Conservation (phyloP, 2,113 vertebrate genomes). For the Dinomys branickii region DNA sequence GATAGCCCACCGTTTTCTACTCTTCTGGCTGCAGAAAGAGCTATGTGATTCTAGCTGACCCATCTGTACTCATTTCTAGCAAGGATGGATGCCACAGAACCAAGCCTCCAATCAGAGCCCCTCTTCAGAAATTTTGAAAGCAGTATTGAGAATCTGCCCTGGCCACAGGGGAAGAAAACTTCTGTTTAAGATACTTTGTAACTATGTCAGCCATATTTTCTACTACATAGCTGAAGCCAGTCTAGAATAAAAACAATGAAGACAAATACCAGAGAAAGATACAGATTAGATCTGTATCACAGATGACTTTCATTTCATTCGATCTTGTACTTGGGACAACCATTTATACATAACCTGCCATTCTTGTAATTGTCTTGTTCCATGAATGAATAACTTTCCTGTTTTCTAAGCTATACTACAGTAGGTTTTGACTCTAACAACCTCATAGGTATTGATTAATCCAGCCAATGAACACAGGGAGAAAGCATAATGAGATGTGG, state of each 20-base stretch:
- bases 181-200: not conserved
- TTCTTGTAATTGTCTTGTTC: not conserved
- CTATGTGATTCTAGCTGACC: not conserved
- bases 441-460: not conserved
- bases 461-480: fast-evolving
- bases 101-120: not conserved
- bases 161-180: not conserved
- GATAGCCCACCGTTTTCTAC: not conserved
- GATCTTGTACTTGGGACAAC: not conserved
- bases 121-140: not conserved
- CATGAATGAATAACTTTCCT: not conserved
- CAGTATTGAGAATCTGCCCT: not conserved
- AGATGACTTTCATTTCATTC: not conserved
- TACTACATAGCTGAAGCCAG: not conserved
- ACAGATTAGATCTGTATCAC: not conserved
- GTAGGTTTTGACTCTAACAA: not conserved
- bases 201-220: not conserved
- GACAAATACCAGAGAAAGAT: not conserved
- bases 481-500: no score
- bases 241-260: not conserved
- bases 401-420: not conserved
- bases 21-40: not conserved
- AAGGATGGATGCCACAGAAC: not conserved
- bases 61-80: not conserved
- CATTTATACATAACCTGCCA: no score